Evolutionary conservation across 2,113 vertebrate genomes (phyloP), one percentile per base, ranked within the genome.

Genomic region (Montifringilla adamsi): DNA sequence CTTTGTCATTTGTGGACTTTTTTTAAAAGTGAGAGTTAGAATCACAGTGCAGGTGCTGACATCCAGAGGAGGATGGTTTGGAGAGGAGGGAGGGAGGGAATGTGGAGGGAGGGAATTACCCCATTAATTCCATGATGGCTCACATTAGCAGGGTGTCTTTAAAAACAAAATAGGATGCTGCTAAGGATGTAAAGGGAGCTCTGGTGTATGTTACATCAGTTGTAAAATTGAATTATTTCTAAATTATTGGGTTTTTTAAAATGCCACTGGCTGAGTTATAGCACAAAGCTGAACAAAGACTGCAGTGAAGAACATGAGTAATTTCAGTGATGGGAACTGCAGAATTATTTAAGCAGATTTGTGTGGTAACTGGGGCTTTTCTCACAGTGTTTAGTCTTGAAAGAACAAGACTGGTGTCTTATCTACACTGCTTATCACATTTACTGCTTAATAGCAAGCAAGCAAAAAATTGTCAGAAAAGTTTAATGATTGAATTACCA

Each of bases 261-360:
- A 62, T 87, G 67, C 56, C 79, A 59, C 18, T 83, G 50, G 37
- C 79, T 90, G 72, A 88, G 58, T 44, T 73, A 16, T n/a, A 84
- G 56, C 56, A 47, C 2, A 11, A 72, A 89, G n/a, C 33, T 68
- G 56, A 89, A 59, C 49, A 87, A 92, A 81, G 28, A 13, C 55
- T 50, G 44, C 52, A 33, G 30, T n/a, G 44, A 88, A 82, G 41
- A 91, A 78, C 55, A 63, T 75, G 89, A 95, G 35, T 87, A 33
- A 84, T 93, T 87, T 56, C 47, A 84, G 68, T 0, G 0, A 31
- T 50, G 44, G 66, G 31, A 72, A 47, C 68, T 74, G n/a, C 69
- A 84, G 93, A 94, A 91, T 87, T 78, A 63, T 74, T 93, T 92
- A 81, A 75, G 83, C 63, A 59, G 47, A 78, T 90, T 41, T 84